Evolutionary conservation across 2,888 invertebrate species (phyloP).

Genomic region (Sphaeridia pumilis): DNA sequence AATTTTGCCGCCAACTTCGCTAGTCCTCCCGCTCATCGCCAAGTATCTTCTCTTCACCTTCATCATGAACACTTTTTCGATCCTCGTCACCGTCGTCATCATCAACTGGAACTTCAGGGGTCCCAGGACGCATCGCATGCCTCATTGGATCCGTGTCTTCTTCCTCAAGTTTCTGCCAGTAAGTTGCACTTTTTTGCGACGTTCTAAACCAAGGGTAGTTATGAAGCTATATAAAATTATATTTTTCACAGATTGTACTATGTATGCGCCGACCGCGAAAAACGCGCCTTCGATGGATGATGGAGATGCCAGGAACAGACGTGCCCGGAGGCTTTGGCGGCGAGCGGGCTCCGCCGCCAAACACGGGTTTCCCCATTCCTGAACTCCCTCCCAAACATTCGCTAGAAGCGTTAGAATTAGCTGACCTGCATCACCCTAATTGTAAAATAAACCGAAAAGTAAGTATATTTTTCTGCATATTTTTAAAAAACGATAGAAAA

Average conservation of each 20-base stretch:
- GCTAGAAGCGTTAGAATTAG: constrained; percentile 86
- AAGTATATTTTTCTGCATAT: no score
- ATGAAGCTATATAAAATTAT: no score
- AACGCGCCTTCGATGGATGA: constrained; percentile 89
- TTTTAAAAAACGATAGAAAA: no score
- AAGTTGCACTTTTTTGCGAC: no score
- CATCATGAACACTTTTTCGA: constrained; percentile 99
- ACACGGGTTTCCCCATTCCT: constrained; percentile 35
- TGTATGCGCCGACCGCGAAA: constrained; percentile 95
- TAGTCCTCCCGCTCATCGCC: constrained; percentile 94
- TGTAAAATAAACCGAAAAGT: constrained; percentile 84
- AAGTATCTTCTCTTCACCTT: constrained; percentile 98
- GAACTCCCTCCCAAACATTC: constrained; percentile 52
- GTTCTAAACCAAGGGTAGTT: no score
- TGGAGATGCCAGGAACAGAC: constrained; percentile 77
- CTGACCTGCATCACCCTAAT: constrained; percentile 89
- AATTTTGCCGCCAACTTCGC: constrained; percentile 95
- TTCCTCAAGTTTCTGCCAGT: constrained; percentile 88
- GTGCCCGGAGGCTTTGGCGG: constrained; percentile 33
- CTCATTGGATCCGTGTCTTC: constrained; percentile 86
- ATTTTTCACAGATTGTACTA: constrained; percentile 50
- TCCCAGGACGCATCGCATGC: constrained; percentile 96
- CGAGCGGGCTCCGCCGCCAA: constrained; percentile 36
- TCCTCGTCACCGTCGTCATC: constrained; percentile 95
- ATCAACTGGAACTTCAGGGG: constrained; percentile 99